phyloP scores from a whole-genome alignment of 2,888 invertebrate genomes.

The Conistra vaccinii region DNA sequence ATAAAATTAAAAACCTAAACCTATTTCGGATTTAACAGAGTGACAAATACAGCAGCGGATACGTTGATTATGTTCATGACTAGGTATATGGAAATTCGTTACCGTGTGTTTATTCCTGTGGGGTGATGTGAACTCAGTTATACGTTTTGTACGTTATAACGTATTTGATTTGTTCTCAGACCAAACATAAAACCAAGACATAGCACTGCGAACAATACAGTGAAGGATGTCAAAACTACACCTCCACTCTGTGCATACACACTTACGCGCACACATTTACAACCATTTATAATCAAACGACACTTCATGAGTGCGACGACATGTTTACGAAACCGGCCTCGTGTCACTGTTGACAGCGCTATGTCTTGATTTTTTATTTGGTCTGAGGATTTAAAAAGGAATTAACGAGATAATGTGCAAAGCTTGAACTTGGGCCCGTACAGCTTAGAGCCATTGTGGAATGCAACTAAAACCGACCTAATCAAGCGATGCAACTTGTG shows the following conservation, averaged over 20 bases:
- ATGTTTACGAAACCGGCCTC: no score
- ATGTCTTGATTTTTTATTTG: no score
- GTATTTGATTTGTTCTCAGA: neutral
- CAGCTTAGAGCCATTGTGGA: neutral
- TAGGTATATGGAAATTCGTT: neutral
- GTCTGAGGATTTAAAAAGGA: no score
- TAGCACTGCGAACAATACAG: no score
- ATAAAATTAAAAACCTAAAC: neutral
- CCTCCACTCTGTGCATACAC: no score
- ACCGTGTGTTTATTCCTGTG: neutral
- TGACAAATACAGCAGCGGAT: neutral
- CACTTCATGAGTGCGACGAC: no score
- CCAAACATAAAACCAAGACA: no score
- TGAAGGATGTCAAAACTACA: no score
- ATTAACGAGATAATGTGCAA: neutral
- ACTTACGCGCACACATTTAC: no score
- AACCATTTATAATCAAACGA: no score
- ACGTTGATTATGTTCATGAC: neutral
- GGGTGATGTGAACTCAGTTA: neutral
- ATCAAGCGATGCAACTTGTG: neutral
- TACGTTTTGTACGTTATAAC: no score
- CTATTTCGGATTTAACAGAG: neutral
- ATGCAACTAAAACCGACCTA: neutral
- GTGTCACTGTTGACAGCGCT: no score
- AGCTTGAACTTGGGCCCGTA: neutral